Percentiles rank a stretch among this genome's conserved stretches.
These are phyloP conservation scores for Spicauda simplicius DNA, from an alignment of 2,888 invertebrate genomes.

Conservation along the genomic window DNA sequence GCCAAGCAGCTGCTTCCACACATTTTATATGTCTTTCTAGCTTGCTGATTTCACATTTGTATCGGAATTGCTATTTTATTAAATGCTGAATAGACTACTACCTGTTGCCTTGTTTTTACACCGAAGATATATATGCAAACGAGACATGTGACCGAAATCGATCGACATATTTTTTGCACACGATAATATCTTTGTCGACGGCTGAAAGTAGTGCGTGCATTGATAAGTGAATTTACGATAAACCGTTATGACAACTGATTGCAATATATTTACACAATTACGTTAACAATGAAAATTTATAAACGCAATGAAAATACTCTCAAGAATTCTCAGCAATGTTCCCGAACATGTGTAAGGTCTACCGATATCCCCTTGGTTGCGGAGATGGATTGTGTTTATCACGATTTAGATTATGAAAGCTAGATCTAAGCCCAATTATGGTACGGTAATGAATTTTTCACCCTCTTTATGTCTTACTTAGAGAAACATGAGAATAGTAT, in stretches of 20 bases:
- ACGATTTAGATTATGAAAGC: no score
- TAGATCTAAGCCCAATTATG: no score
- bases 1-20: constrained; percentile 63
- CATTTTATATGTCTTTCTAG: constrained; percentile 49
- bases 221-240: constrained; percentile 19
- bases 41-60: constrained; percentile 56
- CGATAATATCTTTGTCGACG: constrained; percentile 30
- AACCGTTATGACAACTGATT: constrained; percentile 16
- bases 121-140: constrained; percentile 24
- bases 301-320: no score
- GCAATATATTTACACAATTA: background rate
- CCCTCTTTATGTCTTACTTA: no score
- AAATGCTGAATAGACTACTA: constrained; percentile 33
- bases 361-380: no score
- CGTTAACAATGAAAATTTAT: no score
- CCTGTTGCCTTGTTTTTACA: constrained; percentile 29
- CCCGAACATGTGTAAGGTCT: no score
- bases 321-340: no score
- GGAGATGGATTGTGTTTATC: no score
- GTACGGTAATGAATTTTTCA: no score
- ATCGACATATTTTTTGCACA: constrained; percentile 35
- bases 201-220: constrained; percentile 15
- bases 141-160: constrained; percentile 34
- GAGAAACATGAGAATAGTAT: no score
- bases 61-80: constrained; percentile 49